Conservation (phyloP, 2,797 vertebrate genomes). For the Lycodopsis pacificus region DNA sequence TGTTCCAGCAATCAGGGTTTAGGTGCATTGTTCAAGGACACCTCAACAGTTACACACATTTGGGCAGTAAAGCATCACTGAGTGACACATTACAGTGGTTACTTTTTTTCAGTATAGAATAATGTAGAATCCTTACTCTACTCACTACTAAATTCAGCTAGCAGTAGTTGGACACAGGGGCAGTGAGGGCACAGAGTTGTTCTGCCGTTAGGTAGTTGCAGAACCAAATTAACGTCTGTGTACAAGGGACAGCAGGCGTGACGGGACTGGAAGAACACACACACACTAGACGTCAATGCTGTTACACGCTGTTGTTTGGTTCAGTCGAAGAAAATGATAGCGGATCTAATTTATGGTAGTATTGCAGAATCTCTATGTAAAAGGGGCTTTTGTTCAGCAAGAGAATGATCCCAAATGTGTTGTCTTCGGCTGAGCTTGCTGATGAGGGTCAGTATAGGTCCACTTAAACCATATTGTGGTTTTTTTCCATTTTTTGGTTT, state of each 20-base stretch:
- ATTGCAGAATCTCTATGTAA: neutral
- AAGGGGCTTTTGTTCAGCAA: neutral
- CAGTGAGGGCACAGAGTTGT: neutral
- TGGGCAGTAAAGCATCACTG: neutral
- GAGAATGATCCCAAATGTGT: neutral
- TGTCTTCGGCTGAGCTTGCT: neutral
- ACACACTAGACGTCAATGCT: neutral
- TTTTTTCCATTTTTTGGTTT: neutral
- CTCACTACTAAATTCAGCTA: neutral
- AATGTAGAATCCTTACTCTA: neutral
- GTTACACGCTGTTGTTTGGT: neutral
- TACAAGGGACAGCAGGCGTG: neutral
- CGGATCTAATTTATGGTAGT: neutral
- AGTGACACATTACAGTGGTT: neutral
- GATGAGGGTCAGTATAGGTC: neutral
- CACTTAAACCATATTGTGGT: neutral
- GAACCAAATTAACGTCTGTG: neutral
- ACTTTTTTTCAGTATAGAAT: neutral
- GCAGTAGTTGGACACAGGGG: neutral
- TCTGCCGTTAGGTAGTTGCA: neutral
- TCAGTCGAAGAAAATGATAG: neutral
- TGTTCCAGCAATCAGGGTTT: neutral
- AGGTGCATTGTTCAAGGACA: conserved; percentile 4
- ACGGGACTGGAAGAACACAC: too few species aligned
- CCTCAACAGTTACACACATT: neutral